phyloP scores from a whole-genome alignment of 1,140 invertebrate genomes.

The Trichonephila inaurata region DNA sequence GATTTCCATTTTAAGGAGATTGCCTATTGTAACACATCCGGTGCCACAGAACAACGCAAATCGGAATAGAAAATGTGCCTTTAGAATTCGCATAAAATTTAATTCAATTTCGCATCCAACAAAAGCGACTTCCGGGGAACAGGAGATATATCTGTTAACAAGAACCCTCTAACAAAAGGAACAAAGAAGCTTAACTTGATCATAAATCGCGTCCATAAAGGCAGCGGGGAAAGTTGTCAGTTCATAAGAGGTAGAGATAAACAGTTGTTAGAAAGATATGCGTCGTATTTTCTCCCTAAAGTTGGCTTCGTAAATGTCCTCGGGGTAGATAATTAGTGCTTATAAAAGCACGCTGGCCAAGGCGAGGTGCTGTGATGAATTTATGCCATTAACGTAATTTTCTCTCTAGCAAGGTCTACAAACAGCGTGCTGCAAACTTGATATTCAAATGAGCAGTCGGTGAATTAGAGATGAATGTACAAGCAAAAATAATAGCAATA shows the following conservation, averaged over 20 bases:
- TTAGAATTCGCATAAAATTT: slow-evolving; percentile 42
- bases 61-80: slow-evolving; percentile 5
- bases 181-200: slow-evolving; percentile 56
- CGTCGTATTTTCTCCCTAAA: slow-evolving; percentile 10
- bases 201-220: slow-evolving; percentile 54
- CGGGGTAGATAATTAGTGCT: slow-evolving; percentile 41
- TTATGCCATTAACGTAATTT: slow-evolving; percentile 50
- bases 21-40: too few species aligned
- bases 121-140: not conserved
- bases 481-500: too few species aligned
- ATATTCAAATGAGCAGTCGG: not conserved
- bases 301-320: slow-evolving; percentile 23
- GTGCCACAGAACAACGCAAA: not conserved
- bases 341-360: slow-evolving; percentile 16
- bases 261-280: slow-evolving; percentile 11
- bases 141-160: slow-evolving; percentile 44
- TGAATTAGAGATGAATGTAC: too few species aligned
- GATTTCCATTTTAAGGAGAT: too few species aligned
- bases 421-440: not conserved
- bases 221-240: slow-evolving; percentile 34
- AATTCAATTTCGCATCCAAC: slow-evolving; percentile 34
- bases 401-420: not conserved
- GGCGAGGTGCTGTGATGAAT: slow-evolving; percentile 6
- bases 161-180: slow-evolving; percentile 47
- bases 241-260: not conserved